phyloP scores from a whole-genome alignment of 1,140 invertebrate genomes.

The Plutomurus gul region DNA sequence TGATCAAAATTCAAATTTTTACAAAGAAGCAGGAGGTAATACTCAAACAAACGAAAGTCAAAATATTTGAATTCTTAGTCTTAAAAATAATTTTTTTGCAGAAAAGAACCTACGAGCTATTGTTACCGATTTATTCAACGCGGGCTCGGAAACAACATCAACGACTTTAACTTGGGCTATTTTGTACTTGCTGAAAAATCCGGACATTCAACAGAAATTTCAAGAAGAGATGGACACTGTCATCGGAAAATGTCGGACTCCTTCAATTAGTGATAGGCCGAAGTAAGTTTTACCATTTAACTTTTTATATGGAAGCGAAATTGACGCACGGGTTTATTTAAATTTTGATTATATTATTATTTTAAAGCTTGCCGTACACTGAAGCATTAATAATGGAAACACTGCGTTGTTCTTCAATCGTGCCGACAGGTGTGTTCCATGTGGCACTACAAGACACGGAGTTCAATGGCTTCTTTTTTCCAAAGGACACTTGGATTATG shows the following conservation, averaged over 20 bases:
- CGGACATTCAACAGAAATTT: slow-evolving; percentile 30
- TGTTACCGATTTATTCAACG: slow-evolving; percentile 35
- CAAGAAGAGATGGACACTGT: slow-evolving; percentile 41
- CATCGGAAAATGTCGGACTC: slow-evolving; percentile 17
- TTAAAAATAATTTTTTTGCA: not conserved
- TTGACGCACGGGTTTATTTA: not conserved
- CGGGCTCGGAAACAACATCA: slow-evolving; percentile 15
- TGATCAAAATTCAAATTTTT: slow-evolving; percentile 33
- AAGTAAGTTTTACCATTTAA: not conserved
- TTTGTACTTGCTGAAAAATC: not conserved
- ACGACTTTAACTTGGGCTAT: slow-evolving; percentile 20
- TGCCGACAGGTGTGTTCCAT: slow-evolving; percentile 21
- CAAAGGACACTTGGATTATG: slow-evolving; percentile 56
- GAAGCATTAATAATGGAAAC: slow-evolving; percentile 45
- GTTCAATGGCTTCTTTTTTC: slow-evolving; percentile 56
- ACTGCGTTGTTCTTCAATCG: slow-evolving; percentile 1
- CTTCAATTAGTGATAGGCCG: not conserved
- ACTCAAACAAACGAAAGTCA: not conserved
- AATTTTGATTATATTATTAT: not conserved
- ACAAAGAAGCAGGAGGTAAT: slow-evolving; percentile 26
- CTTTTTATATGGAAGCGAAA: not conserved
- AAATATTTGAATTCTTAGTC: not conserved
- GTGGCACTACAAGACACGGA: slow-evolving; percentile 41
- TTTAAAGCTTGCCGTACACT: slow-evolving; percentile 42
- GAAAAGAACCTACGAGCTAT: slow-evolving; percentile 28